phyloP scores from a whole-genome alignment of 2,888 invertebrate species.

The Sicus ferrugineus region DNA sequence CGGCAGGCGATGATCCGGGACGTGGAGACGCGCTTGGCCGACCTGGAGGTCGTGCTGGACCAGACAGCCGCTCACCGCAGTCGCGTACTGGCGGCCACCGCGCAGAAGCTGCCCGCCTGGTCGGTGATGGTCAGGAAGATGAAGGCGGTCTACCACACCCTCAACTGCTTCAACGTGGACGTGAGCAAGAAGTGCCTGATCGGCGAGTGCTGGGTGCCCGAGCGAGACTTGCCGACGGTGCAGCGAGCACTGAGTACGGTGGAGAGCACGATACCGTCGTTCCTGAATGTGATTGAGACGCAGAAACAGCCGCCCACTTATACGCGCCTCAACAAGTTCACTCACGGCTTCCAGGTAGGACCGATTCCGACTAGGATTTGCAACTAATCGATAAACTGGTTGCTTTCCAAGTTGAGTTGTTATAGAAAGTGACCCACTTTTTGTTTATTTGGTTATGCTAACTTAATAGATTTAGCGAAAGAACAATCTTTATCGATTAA shows the following conservation, averaged over 20 bases:
- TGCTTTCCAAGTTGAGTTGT: too few species aligned
- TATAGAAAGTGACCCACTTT: too few species aligned
- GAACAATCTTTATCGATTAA: too few species aligned
- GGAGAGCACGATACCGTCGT: constrained; percentile 91
- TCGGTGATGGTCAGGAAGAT: constrained; percentile 84
- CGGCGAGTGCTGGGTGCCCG: constrained; percentile 90
- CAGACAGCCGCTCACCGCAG: constrained; percentile 89
- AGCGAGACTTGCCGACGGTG: constrained; percentile 75
- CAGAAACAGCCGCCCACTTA: constrained; percentile 88
- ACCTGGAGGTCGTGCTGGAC: constrained; percentile 79
- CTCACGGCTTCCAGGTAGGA: constrained; percentile 89
- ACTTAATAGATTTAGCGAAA: too few species aligned
- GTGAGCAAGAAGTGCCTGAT: constrained; percentile 91
- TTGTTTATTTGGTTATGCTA: too few species aligned
- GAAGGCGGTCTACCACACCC: constrained; percentile 93
- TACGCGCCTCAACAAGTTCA: constrained; percentile 92
- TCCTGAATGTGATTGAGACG: constrained; percentile 88
- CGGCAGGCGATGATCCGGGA: constrained; percentile 85
- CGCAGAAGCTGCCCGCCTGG: constrained; percentile 87
- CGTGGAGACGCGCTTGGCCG: constrained; percentile 84
- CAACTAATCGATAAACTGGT: too few species aligned
- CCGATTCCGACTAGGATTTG: too few species aligned
- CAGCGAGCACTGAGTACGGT: constrained; percentile 83
- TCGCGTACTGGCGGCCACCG: constrained; percentile 81
- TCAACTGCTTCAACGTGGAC: constrained; percentile 93